Evolutionary conservation across 2,113 vertebrate species (phyloP).

Genomic region (Cacatua alba): DNA sequence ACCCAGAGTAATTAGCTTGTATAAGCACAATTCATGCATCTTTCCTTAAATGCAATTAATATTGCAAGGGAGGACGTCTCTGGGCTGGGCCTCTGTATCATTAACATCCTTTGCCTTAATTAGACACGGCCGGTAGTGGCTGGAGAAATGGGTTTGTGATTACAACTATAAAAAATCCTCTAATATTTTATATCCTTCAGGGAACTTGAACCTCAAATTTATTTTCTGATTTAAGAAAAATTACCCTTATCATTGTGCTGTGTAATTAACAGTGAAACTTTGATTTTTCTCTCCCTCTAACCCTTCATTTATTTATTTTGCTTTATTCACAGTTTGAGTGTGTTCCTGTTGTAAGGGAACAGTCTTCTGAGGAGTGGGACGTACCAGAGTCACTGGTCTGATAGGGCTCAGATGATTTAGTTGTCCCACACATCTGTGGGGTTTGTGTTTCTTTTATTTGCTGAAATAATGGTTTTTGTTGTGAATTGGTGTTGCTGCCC

Average conservation of each 20-base stretch:
- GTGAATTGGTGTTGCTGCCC: background rate
- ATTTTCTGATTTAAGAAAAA: constrained; percentile 64
- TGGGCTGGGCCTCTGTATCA: constrained; percentile 44
- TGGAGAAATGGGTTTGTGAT: constrained; percentile 67
- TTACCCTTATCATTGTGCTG: background rate
- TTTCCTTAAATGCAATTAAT: constrained; percentile 75
- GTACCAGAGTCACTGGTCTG: background rate
- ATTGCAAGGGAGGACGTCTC: constrained; percentile 58
- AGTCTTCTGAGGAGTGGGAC: background rate
- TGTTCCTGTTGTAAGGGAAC: background rate
- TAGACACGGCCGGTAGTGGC: constrained; percentile 61
- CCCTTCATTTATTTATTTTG: constrained; percentile 12
- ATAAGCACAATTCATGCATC: constrained; percentile 70
- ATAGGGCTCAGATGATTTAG: background rate
- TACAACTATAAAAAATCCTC: constrained; percentile 54
- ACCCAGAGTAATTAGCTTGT: constrained; percentile 75
- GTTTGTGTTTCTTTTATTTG: background rate
- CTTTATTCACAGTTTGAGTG: background rate
- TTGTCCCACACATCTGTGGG: background rate
- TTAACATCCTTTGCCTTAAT: constrained; percentile 74
- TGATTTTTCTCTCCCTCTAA: constrained; percentile 8
- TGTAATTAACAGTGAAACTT: constrained; percentile 50
- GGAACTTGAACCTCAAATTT: constrained; percentile 38
- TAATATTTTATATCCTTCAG: constrained; percentile 59
- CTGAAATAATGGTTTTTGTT: background rate